Percentiles rank a stretch among this genome's conserved stretches.
Conservation (phyloP, 1,140 invertebrate genomes). For the Drosophila repletoides region DNA sequence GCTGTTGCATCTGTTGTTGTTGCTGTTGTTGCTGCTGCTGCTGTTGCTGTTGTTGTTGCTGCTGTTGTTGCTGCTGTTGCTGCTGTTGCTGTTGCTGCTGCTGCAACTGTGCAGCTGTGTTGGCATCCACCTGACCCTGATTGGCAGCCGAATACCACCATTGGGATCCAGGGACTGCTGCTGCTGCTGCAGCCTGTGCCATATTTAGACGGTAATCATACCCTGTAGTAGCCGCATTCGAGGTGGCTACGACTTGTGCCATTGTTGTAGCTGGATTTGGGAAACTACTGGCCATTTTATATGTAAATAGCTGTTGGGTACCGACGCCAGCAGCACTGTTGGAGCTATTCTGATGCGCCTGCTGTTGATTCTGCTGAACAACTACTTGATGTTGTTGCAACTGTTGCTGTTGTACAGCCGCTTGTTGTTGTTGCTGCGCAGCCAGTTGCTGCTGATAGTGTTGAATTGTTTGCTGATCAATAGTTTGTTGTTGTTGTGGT, state of each 20-base stretch:
- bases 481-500: conserved; percentile 83
- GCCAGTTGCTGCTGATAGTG: conserved; percentile 83
- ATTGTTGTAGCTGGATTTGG: conserved; percentile 86
- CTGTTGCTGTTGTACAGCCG: conserved; percentile 84
- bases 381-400: conserved; percentile 84
- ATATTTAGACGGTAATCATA: conserved; percentile 86
- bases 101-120: conserved; percentile 83
- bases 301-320: conserved; percentile 90
- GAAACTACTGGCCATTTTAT: conserved; percentile 92
- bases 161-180: conserved; percentile 85
- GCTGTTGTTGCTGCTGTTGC: conserved; percentile 83
- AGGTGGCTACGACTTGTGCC: conserved; percentile 83
- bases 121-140: conserved; percentile 80
- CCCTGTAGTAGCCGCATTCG: conserved; percentile 81
- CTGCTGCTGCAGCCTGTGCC: conserved; percentile 82
- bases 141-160: conserved; percentile 87
- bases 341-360: conserved; percentile 84
- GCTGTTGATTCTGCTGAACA: conserved; percentile 83
- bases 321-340: conserved; percentile 85
- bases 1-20: conserved; percentile 80
- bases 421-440: conserved; percentile 83
- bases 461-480: conserved; percentile 83
- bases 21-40: conserved; percentile 75
- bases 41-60: conserved; percentile 82
- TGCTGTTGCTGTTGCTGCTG: conserved; percentile 83